phyloP scores from a whole-genome alignment of 1,140 invertebrate species.

The Popillia japonica region DNA sequence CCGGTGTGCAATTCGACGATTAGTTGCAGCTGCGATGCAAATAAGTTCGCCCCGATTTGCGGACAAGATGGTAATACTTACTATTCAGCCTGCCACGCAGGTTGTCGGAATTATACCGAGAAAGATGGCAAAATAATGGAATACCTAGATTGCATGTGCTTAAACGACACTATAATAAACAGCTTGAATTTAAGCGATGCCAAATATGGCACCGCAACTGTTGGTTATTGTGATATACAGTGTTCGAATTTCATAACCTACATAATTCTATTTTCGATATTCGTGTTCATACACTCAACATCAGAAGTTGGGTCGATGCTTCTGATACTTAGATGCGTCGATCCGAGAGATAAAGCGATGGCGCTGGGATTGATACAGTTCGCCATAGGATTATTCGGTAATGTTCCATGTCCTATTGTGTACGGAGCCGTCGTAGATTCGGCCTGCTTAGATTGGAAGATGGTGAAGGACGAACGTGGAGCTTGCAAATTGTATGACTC shows the following conservation, averaged over 20 bases:
- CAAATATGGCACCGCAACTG: constrained; percentile 61
- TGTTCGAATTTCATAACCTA: constrained; percentile 85
- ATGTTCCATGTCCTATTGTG: constrained; percentile 91
- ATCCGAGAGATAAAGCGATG: constrained; percentile 93
- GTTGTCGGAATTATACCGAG: constrained; percentile 74
- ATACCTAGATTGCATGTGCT: constrained; percentile 81
- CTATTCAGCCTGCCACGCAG: constrained; percentile 88
- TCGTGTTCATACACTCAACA: constrained; percentile 91
- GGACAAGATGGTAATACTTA: constrained; percentile 82
- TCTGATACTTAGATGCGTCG: constrained; percentile 88
- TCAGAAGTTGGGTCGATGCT: constrained; percentile 92
- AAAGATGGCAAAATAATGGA: constrained; percentile 70
- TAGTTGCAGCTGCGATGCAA: constrained; percentile 75
- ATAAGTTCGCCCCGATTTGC: constrained; percentile 84
- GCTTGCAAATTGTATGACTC: constrained; percentile 88
- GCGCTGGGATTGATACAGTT: constrained; percentile 92
- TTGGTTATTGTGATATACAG: constrained; percentile 80
- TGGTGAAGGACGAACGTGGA: constrained; percentile 78
- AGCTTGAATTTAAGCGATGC: constrained; percentile 54
- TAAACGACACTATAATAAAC: constrained; percentile 57
- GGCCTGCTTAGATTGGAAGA: constrained; percentile 88
- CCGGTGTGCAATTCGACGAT: constrained; percentile 69
- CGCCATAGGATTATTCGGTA: constrained; percentile 91
- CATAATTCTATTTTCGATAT: constrained; percentile 84
- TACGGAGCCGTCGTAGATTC: constrained; percentile 93